Conservation (phyloP, 2,113 vertebrate genomes). For the Redunca redunca region DNA sequence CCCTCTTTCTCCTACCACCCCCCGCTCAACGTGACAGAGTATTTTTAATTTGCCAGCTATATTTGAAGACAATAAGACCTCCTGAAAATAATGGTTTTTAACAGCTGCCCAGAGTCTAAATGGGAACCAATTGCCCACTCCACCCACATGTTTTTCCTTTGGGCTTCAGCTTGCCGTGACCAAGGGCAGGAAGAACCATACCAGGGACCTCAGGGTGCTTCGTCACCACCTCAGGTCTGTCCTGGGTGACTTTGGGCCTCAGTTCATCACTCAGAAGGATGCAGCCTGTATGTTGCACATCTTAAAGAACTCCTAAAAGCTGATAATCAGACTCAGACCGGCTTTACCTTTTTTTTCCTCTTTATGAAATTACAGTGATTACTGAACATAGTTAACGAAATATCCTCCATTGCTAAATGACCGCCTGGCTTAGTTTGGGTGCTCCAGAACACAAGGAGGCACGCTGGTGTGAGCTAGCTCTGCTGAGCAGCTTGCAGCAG, state of each 20-base stretch:
- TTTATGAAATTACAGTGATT: background rate
- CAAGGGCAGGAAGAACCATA: background rate
- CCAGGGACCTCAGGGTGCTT: accelerated
- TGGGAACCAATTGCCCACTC: background rate
- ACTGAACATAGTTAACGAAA: background rate
- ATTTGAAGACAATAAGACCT: background rate
- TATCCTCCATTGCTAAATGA: background rate
- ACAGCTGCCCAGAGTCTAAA: background rate
- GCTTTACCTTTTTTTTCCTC: background rate
- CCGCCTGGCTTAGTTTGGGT: background rate
- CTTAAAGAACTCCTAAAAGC: background rate
- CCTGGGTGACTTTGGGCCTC: background rate
- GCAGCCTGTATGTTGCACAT: background rate
- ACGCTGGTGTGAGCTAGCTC: background rate
- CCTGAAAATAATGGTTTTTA: background rate
- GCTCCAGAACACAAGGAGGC: background rate
- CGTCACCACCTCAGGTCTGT: background rate
- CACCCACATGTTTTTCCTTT: background rate
- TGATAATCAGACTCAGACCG: background rate
- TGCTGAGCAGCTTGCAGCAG: background rate
- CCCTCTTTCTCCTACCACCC: background rate
- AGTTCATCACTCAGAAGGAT: background rate
- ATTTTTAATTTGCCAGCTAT: background rate
- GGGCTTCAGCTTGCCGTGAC: background rate
- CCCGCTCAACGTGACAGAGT: background rate